Conservation (phyloP, 2,888 invertebrate genomes). For the Rhorus exstirpatorius region DNA sequence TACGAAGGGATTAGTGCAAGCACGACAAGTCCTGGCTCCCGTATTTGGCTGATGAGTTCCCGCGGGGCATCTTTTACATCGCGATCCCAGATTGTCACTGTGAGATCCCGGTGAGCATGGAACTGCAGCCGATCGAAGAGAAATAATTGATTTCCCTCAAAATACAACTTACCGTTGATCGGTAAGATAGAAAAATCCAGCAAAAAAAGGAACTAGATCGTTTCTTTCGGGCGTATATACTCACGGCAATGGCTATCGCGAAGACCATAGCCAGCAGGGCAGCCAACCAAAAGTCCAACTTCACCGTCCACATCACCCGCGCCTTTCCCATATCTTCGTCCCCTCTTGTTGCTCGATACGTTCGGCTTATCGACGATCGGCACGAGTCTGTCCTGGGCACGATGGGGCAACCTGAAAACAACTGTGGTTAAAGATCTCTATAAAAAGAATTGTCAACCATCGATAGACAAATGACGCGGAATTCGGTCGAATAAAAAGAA, state of each 20-base stretch:
- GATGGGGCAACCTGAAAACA: slow-evolving; percentile 80
- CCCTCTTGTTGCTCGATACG: slow-evolving; percentile 68
- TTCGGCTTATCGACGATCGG: slow-evolving; percentile 72
- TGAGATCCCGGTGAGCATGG: slow-evolving; percentile 79
- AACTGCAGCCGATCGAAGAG: slow-evolving; percentile 70
- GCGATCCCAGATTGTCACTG: slow-evolving; percentile 79
- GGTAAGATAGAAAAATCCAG: slow-evolving; percentile 29
- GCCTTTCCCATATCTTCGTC: slow-evolving; percentile 67
- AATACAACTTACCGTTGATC: not conserved
- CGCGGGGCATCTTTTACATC: slow-evolving; percentile 78
- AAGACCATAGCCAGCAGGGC: slow-evolving; percentile 81
- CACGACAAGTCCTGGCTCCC: slow-evolving; percentile 78
- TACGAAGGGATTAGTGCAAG: slow-evolving; percentile 80
- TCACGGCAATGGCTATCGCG: slow-evolving; percentile 79
- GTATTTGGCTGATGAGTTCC: slow-evolving; percentile 79
- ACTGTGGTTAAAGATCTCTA: slow-evolving; percentile 82
- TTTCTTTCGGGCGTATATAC: slow-evolving; percentile 37
- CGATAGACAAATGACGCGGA: slow-evolving; percentile 57
- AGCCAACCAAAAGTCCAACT: slow-evolving; percentile 79
- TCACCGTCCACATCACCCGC: slow-evolving; percentile 74
- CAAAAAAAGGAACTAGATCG: slow-evolving; percentile 49
- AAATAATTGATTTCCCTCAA: not conserved
- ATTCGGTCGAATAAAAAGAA: slow-evolving; percentile 19
- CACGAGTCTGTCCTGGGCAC: slow-evolving; percentile 75
- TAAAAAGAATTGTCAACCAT: slow-evolving; percentile 76